Percentiles rank a stretch among this genome's conserved stretches.
These are phyloP conservation scores for Montipora capitata DNA, from an alignment of 92 coral and sea anemone species.

Conservation along the genomic window DNA sequence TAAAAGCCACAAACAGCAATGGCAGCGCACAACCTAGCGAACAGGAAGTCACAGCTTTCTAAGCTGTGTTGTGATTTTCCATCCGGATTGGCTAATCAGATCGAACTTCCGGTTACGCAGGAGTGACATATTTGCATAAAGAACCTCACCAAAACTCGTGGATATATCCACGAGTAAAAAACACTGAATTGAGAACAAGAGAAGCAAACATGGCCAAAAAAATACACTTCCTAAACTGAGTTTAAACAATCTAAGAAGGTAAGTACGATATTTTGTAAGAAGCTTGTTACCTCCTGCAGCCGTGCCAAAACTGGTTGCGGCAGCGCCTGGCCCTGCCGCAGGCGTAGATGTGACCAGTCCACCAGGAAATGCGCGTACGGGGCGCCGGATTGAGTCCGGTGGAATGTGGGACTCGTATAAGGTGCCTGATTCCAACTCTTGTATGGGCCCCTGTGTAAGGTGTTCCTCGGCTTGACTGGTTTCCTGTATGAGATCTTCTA, in stretches of 20 bases:
- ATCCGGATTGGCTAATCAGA: too few relatives aligned
- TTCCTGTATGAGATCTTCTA: constrained; percentile 94
- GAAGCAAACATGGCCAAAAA: too few relatives aligned
- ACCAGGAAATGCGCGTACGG: constrained; percentile 71
- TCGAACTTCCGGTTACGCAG: too few relatives aligned
- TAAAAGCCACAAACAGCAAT: too few relatives aligned
- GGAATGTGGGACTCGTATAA: constrained; percentile 77
- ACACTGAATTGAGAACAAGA: background rate
- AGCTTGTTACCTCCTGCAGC: constrained; percentile 9
- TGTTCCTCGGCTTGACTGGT: constrained; percentile 91
- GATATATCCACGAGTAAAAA: too few relatives aligned
- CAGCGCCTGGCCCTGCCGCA: constrained; percentile 78
- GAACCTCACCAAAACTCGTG: too few relatives aligned
- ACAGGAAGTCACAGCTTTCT: too few relatives aligned
- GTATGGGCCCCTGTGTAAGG: constrained; percentile 66
- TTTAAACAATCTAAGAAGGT: background rate
- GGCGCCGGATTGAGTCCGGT: constrained; percentile 76
- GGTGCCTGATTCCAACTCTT: constrained; percentile 83
- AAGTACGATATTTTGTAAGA: background rate
- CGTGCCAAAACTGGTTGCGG: constrained; percentile 1
- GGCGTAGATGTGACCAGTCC: constrained; percentile 92
- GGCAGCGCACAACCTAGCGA: too few relatives aligned
- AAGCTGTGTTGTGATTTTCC: too few relatives aligned
- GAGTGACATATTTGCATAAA: too few relatives aligned
- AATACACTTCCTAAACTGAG: too few relatives aligned